These are phyloP conservation scores for Linurgus olivaceus DNA, from an alignment of 2,797 vertebrate genomes.

Conservation along the genomic window DNA sequence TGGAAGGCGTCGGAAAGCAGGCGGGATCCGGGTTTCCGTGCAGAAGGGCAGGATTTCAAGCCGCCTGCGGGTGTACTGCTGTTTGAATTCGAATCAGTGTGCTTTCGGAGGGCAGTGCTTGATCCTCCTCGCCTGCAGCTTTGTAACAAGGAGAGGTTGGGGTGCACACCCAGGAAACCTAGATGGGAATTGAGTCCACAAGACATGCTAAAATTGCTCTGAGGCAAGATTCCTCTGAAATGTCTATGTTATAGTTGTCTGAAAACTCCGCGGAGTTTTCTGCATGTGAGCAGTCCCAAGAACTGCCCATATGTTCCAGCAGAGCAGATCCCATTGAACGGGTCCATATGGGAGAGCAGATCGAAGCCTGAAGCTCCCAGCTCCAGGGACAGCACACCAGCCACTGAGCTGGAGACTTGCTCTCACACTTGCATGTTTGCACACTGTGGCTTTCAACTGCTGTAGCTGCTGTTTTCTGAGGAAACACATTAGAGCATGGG, in stretches of 20 bases:
- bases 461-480: not conserved
- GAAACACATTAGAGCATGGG: not conserved
- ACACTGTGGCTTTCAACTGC: not conserved
- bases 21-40: not conserved
- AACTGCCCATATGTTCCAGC: not conserved
- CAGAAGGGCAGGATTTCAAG: not conserved
- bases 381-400: not conserved
- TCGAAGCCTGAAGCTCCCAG: not conserved
- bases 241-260: not conserved
- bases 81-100: no score
- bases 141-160: not conserved
- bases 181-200: not conserved
- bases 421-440: not conserved
- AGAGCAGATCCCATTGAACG: not conserved
- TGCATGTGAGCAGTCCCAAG: not conserved
- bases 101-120: not conserved
- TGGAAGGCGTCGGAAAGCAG: not conserved
- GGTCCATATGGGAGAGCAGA: rapidly evolving
- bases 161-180: not conserved
- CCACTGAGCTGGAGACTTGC: not conserved
- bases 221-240: not conserved
- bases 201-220: not conserved
- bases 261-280: not conserved
- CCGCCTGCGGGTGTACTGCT: not conserved
- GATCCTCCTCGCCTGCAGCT: not conserved